Base-by-base conservation (phyloP, 2,797 vertebrate species). In the Arrhamphus sclerolepis region DNA sequence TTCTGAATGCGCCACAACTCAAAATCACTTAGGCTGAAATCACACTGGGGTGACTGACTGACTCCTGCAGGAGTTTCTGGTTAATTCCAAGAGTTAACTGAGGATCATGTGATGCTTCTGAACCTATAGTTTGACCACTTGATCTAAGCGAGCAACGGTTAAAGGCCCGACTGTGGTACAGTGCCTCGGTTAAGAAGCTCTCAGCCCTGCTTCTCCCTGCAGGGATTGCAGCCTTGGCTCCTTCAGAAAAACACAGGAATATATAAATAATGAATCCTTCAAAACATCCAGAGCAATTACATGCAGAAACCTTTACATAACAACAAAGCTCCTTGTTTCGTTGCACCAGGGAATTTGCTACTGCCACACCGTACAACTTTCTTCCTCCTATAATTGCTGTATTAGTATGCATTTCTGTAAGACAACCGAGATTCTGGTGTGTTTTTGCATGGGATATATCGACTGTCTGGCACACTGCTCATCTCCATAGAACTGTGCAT, bases 211-310 rank as follows among this genome's bases (percentile, higher is more conserved):
- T 47, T 49, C 28, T 78, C 79, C 79, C 83, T 68, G 70, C 57
- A 76, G 77, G 81, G 65, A 82, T n/a, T 34, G 62, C 67, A 83
- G 78, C 75, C 62, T 28, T 6, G 70, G 61, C 64, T 76, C 63
- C 76, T 78, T 77, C 49, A 71, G 66, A 88, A 86, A 87, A 76
- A 87, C 66, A 82, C 62, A 82, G 64, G 78, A 81, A 89, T 79
- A 84, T 86, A 88, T 89, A 91, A 88, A 92, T 89, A 88, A 90
- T 90, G 72, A 92, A 89, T 83, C 78, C 82, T 81, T 89, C 74
- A 86, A 87, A 89, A 89, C 82, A 84, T 86, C 84, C 86, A 82
- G 63, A 51, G 85, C 89, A 90, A 92, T 92, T 88, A 91, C 83
- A 90, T 40, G 22, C 75, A 72, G 82, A 90, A 89, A 88, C 83